Evolutionary conservation across 2,888 invertebrate genomes (phyloP).

Genomic region (Ashinkailepas kermadecensis): DNA sequence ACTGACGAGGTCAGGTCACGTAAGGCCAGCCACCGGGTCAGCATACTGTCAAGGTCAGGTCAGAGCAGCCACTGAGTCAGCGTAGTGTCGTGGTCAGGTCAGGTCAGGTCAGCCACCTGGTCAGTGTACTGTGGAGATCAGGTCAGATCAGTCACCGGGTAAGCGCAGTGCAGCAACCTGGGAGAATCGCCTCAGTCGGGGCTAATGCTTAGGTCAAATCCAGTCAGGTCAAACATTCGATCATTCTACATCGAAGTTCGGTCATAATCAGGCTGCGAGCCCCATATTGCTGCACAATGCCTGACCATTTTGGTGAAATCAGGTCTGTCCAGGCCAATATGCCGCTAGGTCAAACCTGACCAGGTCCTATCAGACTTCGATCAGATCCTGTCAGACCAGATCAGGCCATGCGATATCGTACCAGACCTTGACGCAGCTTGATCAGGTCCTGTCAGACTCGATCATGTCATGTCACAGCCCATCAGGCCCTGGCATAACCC

Average conservation of each 20-base stretch:
- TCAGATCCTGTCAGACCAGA: too few relatives aligned
- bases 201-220: slow-evolving; percentile 54
- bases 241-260: slow-evolving; percentile 88
- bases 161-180: too few relatives aligned
- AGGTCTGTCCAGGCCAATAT: too few relatives aligned
- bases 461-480: not conserved
- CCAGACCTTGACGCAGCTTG: too few relatives aligned
- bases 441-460: slow-evolving; percentile 39
- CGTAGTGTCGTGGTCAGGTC: slow-evolving; percentile 64
- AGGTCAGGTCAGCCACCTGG: slow-evolving; percentile 92
- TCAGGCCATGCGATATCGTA: slow-evolving; percentile 46
- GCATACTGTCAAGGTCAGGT: too few relatives aligned
- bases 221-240: slow-evolving; percentile 95
- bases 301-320: too few relatives aligned
- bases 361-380: too few relatives aligned
- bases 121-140: slow-evolving; percentile 72
- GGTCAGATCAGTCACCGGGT: slow-evolving; percentile 11
- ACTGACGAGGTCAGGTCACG: slow-evolving; percentile 47
- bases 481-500: slow-evolving; percentile 46
- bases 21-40: slow-evolving; percentile 2
- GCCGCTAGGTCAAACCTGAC: too few relatives aligned
- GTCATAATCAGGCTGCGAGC: too few relatives aligned
- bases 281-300: too few relatives aligned
- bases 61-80: slow-evolving; percentile 98
- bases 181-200: too few relatives aligned